A percentile compares a stretch with the other conserved stretches of the same genome.
These are phyloP conservation scores for Trachops cirrhosus DNA, from an alignment of 2,797 vertebrate genomes.

Conservation along the genomic window DNA sequence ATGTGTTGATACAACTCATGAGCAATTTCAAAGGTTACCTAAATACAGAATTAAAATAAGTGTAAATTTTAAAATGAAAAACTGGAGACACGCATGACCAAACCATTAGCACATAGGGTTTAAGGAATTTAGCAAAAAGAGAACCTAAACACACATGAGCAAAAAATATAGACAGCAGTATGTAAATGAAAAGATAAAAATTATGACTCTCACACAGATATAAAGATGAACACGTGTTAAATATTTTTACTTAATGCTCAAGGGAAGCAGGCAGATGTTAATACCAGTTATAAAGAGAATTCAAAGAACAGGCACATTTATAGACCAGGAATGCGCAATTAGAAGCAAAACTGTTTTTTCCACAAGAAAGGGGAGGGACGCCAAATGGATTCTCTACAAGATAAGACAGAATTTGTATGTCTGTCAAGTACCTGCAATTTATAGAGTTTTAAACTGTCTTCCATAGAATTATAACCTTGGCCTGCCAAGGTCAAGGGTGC, in stretches of 20 bases:
- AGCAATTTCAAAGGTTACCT: neutral
- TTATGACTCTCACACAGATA: neutral
- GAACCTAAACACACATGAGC: neutral
- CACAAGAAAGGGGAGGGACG: neutral
- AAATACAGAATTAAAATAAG: neutral
- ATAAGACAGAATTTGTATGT: neutral
- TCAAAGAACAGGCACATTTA: neutral
- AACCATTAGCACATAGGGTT: neutral
- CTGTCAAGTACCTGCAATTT: neutral
- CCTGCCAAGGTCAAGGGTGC: neutral
- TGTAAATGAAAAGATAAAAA: slow-evolving; percentile 27
- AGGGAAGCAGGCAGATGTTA: neutral
- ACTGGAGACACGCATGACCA: neutral
- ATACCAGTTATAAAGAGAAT: neutral
- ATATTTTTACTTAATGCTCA: neutral
- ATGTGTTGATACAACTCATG: neutral
- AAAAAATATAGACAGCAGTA: neutral
- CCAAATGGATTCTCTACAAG: neutral
- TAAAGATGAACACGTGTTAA: neutral
- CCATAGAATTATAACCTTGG: neutral
- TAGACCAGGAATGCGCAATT: neutral
- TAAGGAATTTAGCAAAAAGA: neutral
- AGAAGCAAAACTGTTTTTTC: neutral
- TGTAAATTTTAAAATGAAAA: neutral
- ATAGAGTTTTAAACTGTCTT: neutral